These are phyloP conservation scores for Caenorhabditis auriculariae DNA, from an alignment of 2,888 invertebrate species.

Conservation along the genomic window DNA sequence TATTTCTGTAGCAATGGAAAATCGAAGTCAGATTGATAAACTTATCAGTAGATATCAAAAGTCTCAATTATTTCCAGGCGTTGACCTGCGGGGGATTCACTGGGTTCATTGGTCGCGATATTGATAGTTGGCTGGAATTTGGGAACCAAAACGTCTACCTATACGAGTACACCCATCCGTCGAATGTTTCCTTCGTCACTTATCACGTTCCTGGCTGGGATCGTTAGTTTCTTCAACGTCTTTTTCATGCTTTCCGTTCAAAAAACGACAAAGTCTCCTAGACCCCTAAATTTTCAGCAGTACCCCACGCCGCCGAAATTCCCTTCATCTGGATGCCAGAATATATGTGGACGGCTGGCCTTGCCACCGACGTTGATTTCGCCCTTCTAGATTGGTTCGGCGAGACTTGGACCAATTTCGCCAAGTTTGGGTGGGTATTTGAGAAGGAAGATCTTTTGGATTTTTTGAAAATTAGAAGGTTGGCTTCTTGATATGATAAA, in stretches of 20 bases:
- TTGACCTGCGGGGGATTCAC: constrained; percentile 4
- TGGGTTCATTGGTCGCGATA: constrained; percentile 4
- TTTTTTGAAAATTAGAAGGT: no score
- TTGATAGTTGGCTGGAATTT: background rate
- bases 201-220: constrained; percentile 2
- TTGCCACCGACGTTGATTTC: constrained; percentile 2
- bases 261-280: no score
- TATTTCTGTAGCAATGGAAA: no score
- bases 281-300: constrained; percentile 5
- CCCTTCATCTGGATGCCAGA: constrained; percentile 7
- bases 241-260: no score
- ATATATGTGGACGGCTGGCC: background rate
- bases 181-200: background rate
- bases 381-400: constrained; percentile 9
- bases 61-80: background rate
- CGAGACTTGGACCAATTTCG: constrained; percentile 13
- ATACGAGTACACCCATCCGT: background rate
- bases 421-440: constrained; percentile 1
- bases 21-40: no score
- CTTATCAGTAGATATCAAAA: no score
- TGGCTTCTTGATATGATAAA: no score
- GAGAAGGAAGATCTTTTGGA: no score
- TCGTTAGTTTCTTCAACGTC: constrained; percentile 1
- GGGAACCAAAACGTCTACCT: constrained; percentile 1
- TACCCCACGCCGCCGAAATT: constrained; percentile 9